Conservation (phyloP, 92 coral and sea anemone genomes). For the Porites divaricata region DNA sequence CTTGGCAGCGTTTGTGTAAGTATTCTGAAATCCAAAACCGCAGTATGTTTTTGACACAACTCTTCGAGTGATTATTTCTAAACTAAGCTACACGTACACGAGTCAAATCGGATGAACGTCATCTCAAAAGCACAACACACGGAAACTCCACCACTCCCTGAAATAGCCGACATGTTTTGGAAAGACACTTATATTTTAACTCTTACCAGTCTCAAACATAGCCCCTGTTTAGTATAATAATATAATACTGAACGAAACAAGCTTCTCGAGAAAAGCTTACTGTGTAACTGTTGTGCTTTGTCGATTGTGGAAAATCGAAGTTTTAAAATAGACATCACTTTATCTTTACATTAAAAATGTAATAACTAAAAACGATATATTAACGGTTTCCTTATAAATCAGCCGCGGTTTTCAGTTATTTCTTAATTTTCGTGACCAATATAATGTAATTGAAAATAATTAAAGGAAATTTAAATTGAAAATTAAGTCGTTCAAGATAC, state of each 20-base stretch:
- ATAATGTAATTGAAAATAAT: background rate
- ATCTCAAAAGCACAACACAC: constrained; percentile 8
- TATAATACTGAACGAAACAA: too few species aligned
- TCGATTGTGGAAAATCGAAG: too few species aligned
- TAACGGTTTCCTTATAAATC: background rate
- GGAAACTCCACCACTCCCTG: constrained; percentile 23
- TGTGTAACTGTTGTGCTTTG: too few species aligned
- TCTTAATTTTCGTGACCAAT: constrained; percentile 4
- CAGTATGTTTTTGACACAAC: background rate
- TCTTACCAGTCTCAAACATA: background rate
- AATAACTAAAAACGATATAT: background rate
- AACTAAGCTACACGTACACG: constrained; percentile 3
- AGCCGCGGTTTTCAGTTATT: background rate
- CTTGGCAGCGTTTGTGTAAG: constrained; percentile 97
- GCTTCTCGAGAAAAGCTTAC: too few species aligned
- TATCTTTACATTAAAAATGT: background rate
- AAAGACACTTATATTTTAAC: background rate
- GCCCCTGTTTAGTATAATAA: too few species aligned
- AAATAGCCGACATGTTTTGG: constrained; percentile 24
- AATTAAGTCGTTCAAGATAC: background rate
- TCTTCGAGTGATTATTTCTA: constrained; percentile 15
- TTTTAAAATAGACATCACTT: too few species aligned
- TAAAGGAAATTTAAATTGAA: constrained; percentile 26
- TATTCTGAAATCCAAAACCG: constrained; percentile 83
- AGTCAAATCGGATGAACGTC: constrained; percentile 35